A percentile compares a stretch with the other conserved stretches of the same genome.
These are phyloP conservation scores for Datnioides undecimradiatus DNA, from an alignment of 2,113 vertebrate genomes.

Conservation along the genomic window DNA sequence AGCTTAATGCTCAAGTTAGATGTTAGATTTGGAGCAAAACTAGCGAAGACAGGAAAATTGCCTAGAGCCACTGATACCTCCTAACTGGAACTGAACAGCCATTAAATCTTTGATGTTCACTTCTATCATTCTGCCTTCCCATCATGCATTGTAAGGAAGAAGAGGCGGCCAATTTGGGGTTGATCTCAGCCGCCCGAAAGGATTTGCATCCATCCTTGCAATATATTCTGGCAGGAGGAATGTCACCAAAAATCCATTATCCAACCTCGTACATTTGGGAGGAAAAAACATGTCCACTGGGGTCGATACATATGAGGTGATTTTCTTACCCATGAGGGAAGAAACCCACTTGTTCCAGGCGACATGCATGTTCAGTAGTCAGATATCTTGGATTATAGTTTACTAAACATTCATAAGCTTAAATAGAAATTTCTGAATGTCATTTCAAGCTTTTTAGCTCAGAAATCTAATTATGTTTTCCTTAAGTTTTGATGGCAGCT, in stretches of 20 bases:
- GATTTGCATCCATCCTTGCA: slow-evolving; percentile 67
- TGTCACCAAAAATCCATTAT: slow-evolving; percentile 71
- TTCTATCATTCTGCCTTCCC: slow-evolving; percentile 58
- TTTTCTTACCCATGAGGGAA: slow-evolving; percentile 29
- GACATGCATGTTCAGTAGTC: neutral
- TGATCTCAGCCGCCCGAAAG: slow-evolving; percentile 43
- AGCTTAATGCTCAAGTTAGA: slow-evolving; percentile 29
- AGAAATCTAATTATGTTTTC: slow-evolving; percentile 1
- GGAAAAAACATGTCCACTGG: slow-evolving; percentile 27
- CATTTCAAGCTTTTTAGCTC: slow-evolving; percentile 4
- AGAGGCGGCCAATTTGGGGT: slow-evolving; percentile 54
- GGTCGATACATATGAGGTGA: slow-evolving; percentile 15
- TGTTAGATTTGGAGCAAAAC: slow-evolving; percentile 53
- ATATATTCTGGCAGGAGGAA: slow-evolving; percentile 54
- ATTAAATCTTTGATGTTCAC: slow-evolving; percentile 73
- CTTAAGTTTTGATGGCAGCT: neutral
- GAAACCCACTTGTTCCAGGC: slow-evolving; percentile 25
- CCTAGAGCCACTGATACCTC: slow-evolving; percentile 42
- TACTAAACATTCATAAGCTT: slow-evolving; percentile 3
- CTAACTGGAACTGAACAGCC: slow-evolving; percentile 55
- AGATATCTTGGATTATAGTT: neutral
- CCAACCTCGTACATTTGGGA: slow-evolving; percentile 35
- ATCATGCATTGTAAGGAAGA: slow-evolving; percentile 53
- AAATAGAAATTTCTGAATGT: slow-evolving; percentile 17
- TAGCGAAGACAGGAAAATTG: slow-evolving; percentile 34